A percentile compares a stretch with the other conserved stretches of the same genome.
These are phyloP conservation scores for Nansenia antarctica DNA, from an alignment of 2,113 vertebrate species.

Conservation along the genomic window DNA sequence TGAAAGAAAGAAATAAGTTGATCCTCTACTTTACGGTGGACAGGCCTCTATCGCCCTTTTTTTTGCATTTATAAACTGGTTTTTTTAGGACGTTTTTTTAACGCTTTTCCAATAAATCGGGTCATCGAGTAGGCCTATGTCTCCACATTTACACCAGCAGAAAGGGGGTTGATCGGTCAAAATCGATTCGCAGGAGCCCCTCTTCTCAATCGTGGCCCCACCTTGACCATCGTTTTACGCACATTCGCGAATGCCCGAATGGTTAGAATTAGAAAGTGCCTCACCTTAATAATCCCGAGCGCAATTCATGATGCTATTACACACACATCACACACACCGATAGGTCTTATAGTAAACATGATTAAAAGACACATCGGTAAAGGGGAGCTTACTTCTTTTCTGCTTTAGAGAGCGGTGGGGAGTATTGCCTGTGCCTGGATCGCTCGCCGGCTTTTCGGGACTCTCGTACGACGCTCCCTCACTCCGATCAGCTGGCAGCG, in stretches of 20 bases:
- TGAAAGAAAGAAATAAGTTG: too few relatives aligned
- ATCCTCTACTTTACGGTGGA: too few relatives aligned
- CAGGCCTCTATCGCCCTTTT: too few relatives aligned
- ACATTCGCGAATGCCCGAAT: too few relatives aligned
- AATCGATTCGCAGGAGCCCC: background rate
- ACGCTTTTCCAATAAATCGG: constrained; percentile 53
- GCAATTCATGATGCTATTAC: too few relatives aligned
- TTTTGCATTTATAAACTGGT: too few relatives aligned
- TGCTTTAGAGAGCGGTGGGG: constrained; percentile 28
- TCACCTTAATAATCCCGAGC: too few relatives aligned
- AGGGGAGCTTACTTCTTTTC: constrained; percentile 30
- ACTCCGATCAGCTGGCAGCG: constrained; percentile 93
- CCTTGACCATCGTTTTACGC: constrained; percentile 54
- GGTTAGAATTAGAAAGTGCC: constrained; percentile 31
- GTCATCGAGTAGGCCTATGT: constrained; percentile 57
- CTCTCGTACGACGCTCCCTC: constrained; percentile 45
- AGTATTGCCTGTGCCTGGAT: too few relatives aligned
- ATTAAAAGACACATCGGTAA: background rate
- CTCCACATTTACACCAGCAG: too few relatives aligned
- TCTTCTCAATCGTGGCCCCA: constrained; percentile 58
- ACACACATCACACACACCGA: too few relatives aligned
- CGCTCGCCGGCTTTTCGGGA: constrained; percentile 68
- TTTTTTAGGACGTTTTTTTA: too few relatives aligned
- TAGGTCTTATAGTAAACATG: background rate
- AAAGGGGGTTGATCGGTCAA: too few relatives aligned